These are phyloP conservation scores for Nephrotoma appendiculata DNA, from an alignment of 2,888 invertebrate species.

Conservation along the genomic window DNA sequence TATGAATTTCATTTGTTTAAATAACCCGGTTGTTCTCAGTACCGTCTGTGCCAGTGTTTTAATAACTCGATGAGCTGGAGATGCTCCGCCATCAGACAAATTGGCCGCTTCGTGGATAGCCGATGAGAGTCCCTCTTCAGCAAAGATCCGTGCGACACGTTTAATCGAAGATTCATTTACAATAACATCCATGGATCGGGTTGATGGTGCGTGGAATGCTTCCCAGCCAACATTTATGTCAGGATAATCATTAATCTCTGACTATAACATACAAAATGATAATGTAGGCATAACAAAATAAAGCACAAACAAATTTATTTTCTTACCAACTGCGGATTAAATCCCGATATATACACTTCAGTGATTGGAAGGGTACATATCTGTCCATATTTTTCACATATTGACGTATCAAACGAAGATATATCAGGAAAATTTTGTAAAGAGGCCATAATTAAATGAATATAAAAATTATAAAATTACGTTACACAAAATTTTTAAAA, in stretches of 20 bases:
- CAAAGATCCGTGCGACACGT: constrained; percentile 58
- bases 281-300: neutral
- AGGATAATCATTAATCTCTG: constrained; percentile 49
- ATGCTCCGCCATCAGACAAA: constrained; percentile 29
- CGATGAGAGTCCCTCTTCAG: constrained; percentile 57
- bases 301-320: constrained; percentile 32
- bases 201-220: constrained; percentile 43
- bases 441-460: constrained; percentile 30
- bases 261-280: neutral
- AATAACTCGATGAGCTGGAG: constrained; percentile 36
- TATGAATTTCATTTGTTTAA: constrained; percentile 38
- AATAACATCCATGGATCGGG: constrained; percentile 40
- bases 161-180: constrained; percentile 60
- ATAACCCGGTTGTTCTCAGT: constrained; percentile 37
- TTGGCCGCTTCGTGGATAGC: constrained; percentile 49
- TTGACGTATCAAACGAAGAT: constrained; percentile 37
- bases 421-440: constrained; percentile 38
- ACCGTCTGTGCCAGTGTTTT: constrained; percentile 38
- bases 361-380: constrained; percentile 41
- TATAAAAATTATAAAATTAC: neutral
- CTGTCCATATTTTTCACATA: constrained; percentile 49
- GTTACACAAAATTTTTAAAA: neutral
- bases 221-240: constrained; percentile 48
- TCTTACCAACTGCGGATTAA: constrained; percentile 24
- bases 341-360: constrained; percentile 38